phyloP scores from a whole-genome alignment of 1,140 invertebrate species.

The Aphaenogaster floridana region DNA sequence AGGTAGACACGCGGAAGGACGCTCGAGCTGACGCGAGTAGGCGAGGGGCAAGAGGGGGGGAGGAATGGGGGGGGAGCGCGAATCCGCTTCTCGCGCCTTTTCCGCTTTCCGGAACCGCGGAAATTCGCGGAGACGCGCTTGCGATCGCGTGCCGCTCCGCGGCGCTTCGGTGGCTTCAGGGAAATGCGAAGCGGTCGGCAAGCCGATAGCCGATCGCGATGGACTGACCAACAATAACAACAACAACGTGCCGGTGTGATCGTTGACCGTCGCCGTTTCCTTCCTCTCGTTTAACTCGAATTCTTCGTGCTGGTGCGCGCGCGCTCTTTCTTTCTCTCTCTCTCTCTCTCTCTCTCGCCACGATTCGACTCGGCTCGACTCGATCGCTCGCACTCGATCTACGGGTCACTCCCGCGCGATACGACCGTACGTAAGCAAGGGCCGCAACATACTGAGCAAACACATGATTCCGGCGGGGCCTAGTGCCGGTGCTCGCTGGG shows the following conservation, averaged over 20 bases:
- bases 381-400: constrained; percentile 35
- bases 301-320: neutral
- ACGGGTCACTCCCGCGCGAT: neutral
- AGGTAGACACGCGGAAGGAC: constrained; percentile 67
- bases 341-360: neutral
- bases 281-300: neutral
- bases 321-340: too few relatives aligned
- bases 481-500: constrained; percentile 60
- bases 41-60: too few relatives aligned
- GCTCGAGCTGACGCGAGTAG: constrained; percentile 61
- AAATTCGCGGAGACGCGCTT: neutral
- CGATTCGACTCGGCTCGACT: neutral
- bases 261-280: neutral
- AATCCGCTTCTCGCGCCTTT: neutral
- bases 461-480: constrained; percentile 76
- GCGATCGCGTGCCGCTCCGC: neutral
- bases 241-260: neutral
- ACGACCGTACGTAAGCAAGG: constrained; percentile 74
- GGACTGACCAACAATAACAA: neutral
- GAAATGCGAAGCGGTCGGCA: neutral
- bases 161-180: neutral
- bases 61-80: neutral
- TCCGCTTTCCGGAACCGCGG: constrained; percentile 15
- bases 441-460: constrained; percentile 81
- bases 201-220: neutral